A percentile compares a stretch with the other conserved stretches of the same genome.
These are phyloP conservation scores for Yasuhikotakia modesta DNA, from an alignment of 2,797 vertebrate species.

Conservation along the genomic window DNA sequence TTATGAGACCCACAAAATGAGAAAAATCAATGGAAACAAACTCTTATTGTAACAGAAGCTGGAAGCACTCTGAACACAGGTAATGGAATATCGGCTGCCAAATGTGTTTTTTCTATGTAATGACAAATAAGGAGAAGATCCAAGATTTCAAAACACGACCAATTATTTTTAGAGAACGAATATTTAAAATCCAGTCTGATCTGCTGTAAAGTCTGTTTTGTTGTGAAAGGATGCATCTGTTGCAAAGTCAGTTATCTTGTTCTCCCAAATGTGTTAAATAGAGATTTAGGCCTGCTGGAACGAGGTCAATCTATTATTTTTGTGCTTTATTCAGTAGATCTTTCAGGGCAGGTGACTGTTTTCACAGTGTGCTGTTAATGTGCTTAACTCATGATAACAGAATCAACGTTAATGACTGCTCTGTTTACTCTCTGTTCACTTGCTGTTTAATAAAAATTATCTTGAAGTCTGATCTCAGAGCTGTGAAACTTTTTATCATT, in stretches of 20 bases:
- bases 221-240: constrained; percentile 12
- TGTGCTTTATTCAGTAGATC: neutral
- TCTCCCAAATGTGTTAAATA: constrained; percentile 28
- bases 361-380: neutral
- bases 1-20: constrained; percentile 4
- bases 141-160: constrained; percentile 20
- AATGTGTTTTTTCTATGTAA: constrained; percentile 36
- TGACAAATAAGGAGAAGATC: constrained; percentile 13
- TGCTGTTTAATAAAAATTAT: constrained; percentile 3
- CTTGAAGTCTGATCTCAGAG: constrained; percentile 19
- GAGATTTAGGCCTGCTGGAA: constrained; percentile 2
- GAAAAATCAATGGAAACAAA: neutral
- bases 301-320: constrained; percentile 33
- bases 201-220: neutral
- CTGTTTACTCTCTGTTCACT: neutral
- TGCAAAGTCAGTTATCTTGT: constrained; percentile 19
- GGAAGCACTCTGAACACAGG: constrained; percentile 32
- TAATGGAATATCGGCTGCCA: constrained; percentile 42
- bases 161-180: constrained; percentile 24
- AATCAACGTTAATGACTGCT: constrained; percentile 2
- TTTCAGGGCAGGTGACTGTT: neutral
- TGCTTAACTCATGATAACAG: neutral
- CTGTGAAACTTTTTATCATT: constrained; percentile 3
- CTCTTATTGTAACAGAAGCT: constrained; percentile 4
- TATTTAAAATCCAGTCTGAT: constrained; percentile 12